These are phyloP conservation scores for Nyleta sp. DNA, from an alignment of 2,888 invertebrate species.

Conservation along the genomic window DNA sequence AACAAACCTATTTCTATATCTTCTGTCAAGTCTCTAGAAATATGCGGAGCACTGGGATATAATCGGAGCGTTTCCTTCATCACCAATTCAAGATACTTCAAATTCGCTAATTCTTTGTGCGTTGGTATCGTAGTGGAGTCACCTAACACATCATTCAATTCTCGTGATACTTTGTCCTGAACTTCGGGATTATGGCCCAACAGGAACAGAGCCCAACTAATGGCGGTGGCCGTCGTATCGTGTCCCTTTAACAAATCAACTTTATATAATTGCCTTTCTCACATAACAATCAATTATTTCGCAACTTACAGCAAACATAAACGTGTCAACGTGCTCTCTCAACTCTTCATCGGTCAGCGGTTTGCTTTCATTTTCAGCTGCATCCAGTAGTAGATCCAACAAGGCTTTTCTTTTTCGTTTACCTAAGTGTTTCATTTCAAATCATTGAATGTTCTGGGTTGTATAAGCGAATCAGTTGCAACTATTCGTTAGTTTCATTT, in stretches of 20 bases:
- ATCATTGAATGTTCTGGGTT: no score
- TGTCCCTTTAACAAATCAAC: conserved; percentile 79
- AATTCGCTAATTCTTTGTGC: conserved; percentile 77
- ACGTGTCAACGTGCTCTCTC: conserved; percentile 88
- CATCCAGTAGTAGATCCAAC: conserved; percentile 86
- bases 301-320: conserved; percentile 87
- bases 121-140: conserved; percentile 71
- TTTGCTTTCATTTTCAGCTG: conserved; percentile 84
- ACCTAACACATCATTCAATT: conserved; percentile 81
- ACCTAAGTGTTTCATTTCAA: conserved; percentile 74
- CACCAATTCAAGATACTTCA: conserved; percentile 84
- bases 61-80: conserved; percentile 85
- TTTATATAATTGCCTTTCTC: no score
- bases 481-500: no score
- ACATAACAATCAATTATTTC: background rate
- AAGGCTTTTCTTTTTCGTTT: conserved; percentile 87
- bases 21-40: conserved; percentile 82
- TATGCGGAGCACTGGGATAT: conserved; percentile 84
- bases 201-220: conserved; percentile 83
- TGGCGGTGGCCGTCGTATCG: conserved; percentile 84
- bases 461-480: no score
- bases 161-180: conserved; percentile 83
- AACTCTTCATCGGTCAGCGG: conserved; percentile 85
- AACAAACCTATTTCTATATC: conserved; percentile 83
- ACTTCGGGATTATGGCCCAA: conserved; percentile 83